phyloP scores from a whole-genome alignment of 2,113 vertebrate species.

The Rhynchomys soricoides region DNA sequence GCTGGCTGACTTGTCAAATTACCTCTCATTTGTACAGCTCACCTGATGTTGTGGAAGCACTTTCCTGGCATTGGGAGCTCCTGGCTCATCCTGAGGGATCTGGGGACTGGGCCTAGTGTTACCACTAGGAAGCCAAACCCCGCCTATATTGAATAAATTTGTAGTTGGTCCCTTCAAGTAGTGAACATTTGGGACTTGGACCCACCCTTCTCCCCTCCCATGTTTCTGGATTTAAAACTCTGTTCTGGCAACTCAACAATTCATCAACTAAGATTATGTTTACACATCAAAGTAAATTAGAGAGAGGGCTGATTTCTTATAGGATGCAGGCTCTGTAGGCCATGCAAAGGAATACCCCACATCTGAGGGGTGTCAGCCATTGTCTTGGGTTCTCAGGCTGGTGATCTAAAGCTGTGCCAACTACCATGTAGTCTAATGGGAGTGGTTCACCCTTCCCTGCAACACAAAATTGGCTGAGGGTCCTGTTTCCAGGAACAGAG shows the following conservation, averaged over 20 bases:
- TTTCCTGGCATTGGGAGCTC: constrained; percentile 62
- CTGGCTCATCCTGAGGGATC: constrained; percentile 36
- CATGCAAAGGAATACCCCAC: neutral
- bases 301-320: neutral
- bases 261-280: neutral
- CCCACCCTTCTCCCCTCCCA: neutral
- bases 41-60: constrained; percentile 63
- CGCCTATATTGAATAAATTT: neutral
- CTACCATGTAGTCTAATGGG: neutral
- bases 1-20: constrained; percentile 64
- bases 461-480: neutral
- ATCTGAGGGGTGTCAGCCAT: neutral
- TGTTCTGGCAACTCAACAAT: neutral
- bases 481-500: neutral
- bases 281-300: neutral
- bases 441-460: neutral
- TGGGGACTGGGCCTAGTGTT: constrained; percentile 10
- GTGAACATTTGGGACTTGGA: neutral
- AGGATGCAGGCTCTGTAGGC: neutral
- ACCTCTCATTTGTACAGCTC: constrained; percentile 47
- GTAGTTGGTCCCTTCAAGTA: neutral
- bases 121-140: neutral
- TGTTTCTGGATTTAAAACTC: neutral
- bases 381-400: neutral
- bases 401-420: neutral